Evolutionary conservation across 2,797 vertebrate genomes (phyloP).

Genomic region (Sebastes iracundus): DNA sequence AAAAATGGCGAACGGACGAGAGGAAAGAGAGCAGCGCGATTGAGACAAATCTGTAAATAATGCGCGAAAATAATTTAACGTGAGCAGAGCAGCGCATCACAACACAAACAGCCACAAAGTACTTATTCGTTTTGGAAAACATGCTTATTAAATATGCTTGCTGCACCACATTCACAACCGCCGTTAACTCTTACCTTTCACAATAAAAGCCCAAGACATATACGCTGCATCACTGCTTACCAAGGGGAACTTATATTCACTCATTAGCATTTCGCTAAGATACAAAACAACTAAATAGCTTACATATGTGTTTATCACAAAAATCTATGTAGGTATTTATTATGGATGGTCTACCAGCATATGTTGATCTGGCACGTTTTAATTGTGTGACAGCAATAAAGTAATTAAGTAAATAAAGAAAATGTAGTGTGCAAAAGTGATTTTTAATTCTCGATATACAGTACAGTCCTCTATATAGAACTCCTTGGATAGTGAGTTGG

Average conservation of each 20-base stretch:
- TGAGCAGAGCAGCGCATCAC: background rate
- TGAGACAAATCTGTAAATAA: background rate
- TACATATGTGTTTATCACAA: background rate
- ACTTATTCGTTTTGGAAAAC: background rate
- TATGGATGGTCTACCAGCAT: background rate
- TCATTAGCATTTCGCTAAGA: no score
- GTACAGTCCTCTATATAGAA: background rate
- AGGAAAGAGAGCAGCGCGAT: background rate
- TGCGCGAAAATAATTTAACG: background rate
- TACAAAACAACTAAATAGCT: background rate
- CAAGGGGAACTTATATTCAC: background rate
- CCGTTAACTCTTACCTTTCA: background rate
- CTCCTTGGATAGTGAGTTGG: no score
- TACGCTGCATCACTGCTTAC: background rate
- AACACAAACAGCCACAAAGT: background rate
- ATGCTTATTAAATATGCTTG: background rate
- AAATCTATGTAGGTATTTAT: background rate
- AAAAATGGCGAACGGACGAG: background rate
- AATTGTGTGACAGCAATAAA: background rate
- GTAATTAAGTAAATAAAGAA: background rate
- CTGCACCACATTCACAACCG: background rate
- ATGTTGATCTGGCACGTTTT: background rate
- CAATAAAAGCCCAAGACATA: background rate
- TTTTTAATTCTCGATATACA: background rate
- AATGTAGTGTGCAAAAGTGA: background rate